These are phyloP conservation scores for Chiroxiphia lanceolata DNA, from an alignment of 2,797 vertebrate species.

Conservation along the genomic window DNA sequence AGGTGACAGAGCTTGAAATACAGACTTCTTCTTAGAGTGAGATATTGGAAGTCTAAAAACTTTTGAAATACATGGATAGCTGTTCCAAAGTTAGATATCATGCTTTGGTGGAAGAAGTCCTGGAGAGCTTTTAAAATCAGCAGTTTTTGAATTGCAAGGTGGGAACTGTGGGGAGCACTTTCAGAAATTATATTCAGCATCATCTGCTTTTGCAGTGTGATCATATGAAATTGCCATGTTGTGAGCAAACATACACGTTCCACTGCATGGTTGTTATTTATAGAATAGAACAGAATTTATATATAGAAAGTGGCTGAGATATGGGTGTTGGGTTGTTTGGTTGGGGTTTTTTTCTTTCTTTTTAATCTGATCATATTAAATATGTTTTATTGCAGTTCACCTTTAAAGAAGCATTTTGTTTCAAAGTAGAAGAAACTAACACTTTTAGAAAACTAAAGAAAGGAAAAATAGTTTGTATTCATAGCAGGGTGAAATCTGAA, in stretches of 20 bases:
- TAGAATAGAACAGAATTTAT: background rate
- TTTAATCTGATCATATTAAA: background rate
- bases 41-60: background rate
- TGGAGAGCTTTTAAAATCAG: background rate
- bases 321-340: background rate
- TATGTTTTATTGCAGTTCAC: background rate
- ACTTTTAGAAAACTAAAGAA: background rate
- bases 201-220: background rate
- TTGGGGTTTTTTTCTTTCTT: background rate
- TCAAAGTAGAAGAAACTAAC: background rate
- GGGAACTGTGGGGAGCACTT: background rate
- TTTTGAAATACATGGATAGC: background rate
- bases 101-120: background rate
- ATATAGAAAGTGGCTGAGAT: background rate
- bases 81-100: background rate
- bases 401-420: background rate
- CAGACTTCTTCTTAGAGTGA: background rate
- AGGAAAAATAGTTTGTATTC: background rate
- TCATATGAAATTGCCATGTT: background rate
- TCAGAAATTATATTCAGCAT: background rate
- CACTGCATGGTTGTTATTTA: background rate
- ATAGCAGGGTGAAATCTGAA: background rate
- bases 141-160: background rate
- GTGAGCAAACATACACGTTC: background rate
- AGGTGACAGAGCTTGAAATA: background rate